Evolutionary conservation across 2,888 invertebrate genomes (phyloP).

Genomic region (Tetragonula carbonaria): DNA sequence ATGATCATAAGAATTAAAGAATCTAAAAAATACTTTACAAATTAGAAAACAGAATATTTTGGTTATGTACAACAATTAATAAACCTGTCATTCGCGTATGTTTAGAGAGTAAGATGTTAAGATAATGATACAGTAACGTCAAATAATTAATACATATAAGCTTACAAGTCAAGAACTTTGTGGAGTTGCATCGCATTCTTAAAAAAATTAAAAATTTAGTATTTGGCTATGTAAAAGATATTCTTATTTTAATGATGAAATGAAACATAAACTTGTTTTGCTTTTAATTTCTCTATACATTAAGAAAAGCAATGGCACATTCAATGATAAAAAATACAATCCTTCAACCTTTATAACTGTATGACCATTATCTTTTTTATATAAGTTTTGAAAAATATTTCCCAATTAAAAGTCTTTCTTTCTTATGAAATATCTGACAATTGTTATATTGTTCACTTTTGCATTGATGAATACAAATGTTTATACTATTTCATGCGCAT

Average conservation of each 20-base stretch:
- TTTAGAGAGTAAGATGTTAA: slow-evolving; percentile 80
- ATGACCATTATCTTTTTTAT: slow-evolving; percentile 39
- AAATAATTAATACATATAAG: slow-evolving; percentile 71
- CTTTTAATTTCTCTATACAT: slow-evolving; percentile 35
- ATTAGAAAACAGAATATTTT: slow-evolving; percentile 83
- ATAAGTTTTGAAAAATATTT: slow-evolving; percentile 41
- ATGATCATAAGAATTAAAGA: slow-evolving; percentile 74
- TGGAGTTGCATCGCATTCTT: slow-evolving; percentile 47
- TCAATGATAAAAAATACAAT: slow-evolving; percentile 30
- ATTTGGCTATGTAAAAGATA: slow-evolving; percentile 35
- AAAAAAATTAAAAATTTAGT: slow-evolving; percentile 56
- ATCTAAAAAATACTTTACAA: slow-evolving; percentile 79
- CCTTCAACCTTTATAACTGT: slow-evolving; percentile 34
- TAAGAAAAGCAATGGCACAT: slow-evolving; percentile 44
- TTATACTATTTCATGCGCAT: slow-evolving; percentile 40
- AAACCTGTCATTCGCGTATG: slow-evolving; percentile 82
- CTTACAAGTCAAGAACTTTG: slow-evolving; percentile 60
- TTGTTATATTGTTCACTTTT: slow-evolving; percentile 66
- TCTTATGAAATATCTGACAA: slow-evolving; percentile 46
- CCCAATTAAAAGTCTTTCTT: slow-evolving; percentile 53
- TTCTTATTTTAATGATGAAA: slow-evolving; percentile 46
- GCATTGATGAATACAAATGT: slow-evolving; percentile 45
- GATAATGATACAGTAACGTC: slow-evolving; percentile 75
- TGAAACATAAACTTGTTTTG: slow-evolving; percentile 27
- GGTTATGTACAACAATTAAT: slow-evolving; percentile 83